phyloP scores from a whole-genome alignment of 1,140 invertebrate genomes.

The Pentalonia nigronervosa region DNA sequence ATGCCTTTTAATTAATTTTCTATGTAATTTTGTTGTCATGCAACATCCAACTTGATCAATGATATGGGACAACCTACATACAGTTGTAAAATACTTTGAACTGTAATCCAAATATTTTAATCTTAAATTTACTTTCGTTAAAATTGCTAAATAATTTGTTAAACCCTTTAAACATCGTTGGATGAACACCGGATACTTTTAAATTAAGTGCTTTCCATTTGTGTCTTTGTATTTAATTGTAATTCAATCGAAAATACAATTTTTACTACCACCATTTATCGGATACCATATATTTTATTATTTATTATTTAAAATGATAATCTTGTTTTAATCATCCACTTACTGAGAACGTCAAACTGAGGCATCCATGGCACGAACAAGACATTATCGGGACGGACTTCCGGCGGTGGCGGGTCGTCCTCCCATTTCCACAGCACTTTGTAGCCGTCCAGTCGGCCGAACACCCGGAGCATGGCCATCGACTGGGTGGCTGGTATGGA shows the following conservation, averaged over 20 bases:
- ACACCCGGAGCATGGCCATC: conserved; percentile 62
- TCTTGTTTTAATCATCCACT: conserved; percentile 60
- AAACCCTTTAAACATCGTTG: neutral
- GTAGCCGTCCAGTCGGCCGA: conserved; percentile 63
- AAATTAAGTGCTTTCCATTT: neutral
- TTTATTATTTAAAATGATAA: neutral
- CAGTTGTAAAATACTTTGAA: neutral
- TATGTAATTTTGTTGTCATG: neutral
- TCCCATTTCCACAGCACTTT: conserved; percentile 71
- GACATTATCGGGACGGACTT: conserved; percentile 68
- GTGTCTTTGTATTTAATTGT: neutral
- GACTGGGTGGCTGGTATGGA: conserved; percentile 61
- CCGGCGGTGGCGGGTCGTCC: conserved; percentile 62
- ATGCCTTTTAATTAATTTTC: neutral
- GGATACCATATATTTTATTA: neutral
- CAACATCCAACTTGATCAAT: neutral
- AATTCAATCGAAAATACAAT: neutral
- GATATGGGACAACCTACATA: neutral
- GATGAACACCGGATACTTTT: neutral
- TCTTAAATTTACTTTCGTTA: neutral
- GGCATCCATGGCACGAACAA: conserved; percentile 71
- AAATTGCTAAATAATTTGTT: neutral
- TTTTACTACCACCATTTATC: neutral
- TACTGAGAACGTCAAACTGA: conserved; percentile 72
- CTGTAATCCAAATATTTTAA: neutral